Percentiles rank a stretch among this genome's conserved stretches.
Evolutionary conservation across 2,888 invertebrate genomes (phyloP).

Genomic region (Acanthosepion pharaonis): DNA sequence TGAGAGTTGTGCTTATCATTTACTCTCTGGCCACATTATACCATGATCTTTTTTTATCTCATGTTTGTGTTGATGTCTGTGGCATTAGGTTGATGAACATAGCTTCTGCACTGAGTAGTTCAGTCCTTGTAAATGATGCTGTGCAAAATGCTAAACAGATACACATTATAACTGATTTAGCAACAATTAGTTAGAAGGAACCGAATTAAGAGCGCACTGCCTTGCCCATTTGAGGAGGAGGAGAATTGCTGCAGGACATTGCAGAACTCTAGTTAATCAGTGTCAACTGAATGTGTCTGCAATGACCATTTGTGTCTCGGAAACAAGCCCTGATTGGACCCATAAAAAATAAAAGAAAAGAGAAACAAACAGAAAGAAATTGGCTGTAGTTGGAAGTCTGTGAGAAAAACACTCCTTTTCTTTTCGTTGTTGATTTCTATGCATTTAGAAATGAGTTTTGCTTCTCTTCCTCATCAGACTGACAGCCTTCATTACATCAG

Average conservation of each 20-base stretch:
- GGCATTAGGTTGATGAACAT: neutral
- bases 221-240: neutral
- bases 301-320: neutral
- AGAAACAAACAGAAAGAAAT: neutral
- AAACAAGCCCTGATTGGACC: neutral
- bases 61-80: constrained; percentile 24
- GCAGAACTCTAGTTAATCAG: neutral
- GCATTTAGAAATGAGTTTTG: neutral
- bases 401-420: neutral
- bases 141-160: neutral
- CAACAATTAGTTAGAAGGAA: neutral
- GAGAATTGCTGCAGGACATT: neutral
- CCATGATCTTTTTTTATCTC: neutral
- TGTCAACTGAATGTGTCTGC: neutral
- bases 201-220: neutral
- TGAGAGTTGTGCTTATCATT: too few species aligned
- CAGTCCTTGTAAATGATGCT: neutral
- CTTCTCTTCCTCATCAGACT: neutral
- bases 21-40: too few species aligned
- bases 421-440: neutral
- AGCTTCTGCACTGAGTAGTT: constrained; percentile 33
- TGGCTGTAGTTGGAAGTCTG: neutral
- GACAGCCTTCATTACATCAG: neutral
- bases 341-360: neutral
- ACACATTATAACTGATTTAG: neutral